These are phyloP conservation scores for Hypomecis atomaria DNA, from an alignment of 2,888 invertebrate genomes.

Conservation along the genomic window DNA sequence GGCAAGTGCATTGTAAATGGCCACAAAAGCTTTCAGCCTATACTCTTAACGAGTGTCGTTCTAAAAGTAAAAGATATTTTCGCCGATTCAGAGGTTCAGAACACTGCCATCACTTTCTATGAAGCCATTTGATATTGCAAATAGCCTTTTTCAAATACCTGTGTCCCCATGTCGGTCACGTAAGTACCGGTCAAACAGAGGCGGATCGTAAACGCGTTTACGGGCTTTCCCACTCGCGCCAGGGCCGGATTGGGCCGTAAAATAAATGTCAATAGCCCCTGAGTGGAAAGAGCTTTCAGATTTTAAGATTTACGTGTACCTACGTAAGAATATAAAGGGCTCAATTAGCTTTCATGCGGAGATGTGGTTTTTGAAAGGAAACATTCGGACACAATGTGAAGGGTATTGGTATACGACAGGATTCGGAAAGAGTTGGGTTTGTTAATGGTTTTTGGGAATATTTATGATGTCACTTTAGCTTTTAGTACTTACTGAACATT, in stretches of 20 bases:
- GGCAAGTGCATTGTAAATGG: conserved; percentile 3
- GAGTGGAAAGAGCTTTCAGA: conserved; percentile 47
- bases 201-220: conserved; percentile 59
- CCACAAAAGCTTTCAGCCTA: neutral
- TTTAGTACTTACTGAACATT: neutral
- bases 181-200: conserved; percentile 50
- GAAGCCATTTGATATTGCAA: conserved; percentile 33
- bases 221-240: conserved; percentile 50
- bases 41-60: neutral
- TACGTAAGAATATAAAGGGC: conserved; percentile 23
- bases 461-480: neutral
- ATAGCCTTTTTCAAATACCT: conserved; percentile 34
- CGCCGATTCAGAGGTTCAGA: neutral
- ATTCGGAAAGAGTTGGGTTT: conserved; percentile 3
- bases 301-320: conserved; percentile 40
- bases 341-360: conserved; percentile 29
- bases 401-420: neutral
- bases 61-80: conserved; percentile 8
- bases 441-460: neutral
- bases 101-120: conserved; percentile 12
- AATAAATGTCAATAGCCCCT: conserved; percentile 58
- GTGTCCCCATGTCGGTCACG: conserved; percentile 45
- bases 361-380: conserved; percentile 10
- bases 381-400: conserved; percentile 4
- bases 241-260: conserved; percentile 49